phyloP scores from a whole-genome alignment of 92 coral and sea anemone genomes.

The Palythoa grandis region DNA sequence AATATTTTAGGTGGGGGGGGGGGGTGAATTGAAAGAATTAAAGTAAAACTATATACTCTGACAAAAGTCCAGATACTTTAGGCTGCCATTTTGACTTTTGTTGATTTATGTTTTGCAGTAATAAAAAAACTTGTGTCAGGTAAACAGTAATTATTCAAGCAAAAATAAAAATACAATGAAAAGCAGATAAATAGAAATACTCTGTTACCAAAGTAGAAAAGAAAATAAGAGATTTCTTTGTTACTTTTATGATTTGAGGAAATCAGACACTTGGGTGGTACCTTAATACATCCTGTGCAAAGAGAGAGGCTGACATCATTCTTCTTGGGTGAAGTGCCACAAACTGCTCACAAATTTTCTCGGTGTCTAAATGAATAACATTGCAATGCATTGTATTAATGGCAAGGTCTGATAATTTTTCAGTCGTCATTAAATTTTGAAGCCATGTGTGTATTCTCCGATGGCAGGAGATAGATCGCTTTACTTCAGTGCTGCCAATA shows the following conservation, averaged over 20 bases:
- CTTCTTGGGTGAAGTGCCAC: background rate
- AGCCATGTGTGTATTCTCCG: background rate
- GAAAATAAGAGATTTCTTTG: too few species aligned
- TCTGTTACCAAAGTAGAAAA: background rate
- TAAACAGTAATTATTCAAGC: background rate
- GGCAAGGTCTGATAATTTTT: background rate
- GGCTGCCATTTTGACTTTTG: conserved; percentile 2
- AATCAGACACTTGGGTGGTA: background rate
- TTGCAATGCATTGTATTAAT: background rate
- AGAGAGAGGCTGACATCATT: background rate
- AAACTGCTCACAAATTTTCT: background rate
- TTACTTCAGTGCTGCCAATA: background rate
- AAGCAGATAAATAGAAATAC: conserved; percentile 11
- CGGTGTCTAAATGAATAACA: background rate
- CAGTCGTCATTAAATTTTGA: conserved; percentile 2
- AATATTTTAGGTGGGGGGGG: background rate
- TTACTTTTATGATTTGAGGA: background rate
- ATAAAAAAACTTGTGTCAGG: background rate
- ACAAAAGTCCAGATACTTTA: background rate
- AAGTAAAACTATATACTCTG: conserved; percentile 12
- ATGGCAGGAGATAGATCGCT: conserved; percentile 5
- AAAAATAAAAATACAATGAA: background rate
- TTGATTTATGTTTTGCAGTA: background rate
- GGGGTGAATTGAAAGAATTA: conserved; percentile 6
- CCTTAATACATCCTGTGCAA: background rate